Evolutionary conservation across 2,888 invertebrate species (phyloP).

Genomic region (Baccha elongata): DNA sequence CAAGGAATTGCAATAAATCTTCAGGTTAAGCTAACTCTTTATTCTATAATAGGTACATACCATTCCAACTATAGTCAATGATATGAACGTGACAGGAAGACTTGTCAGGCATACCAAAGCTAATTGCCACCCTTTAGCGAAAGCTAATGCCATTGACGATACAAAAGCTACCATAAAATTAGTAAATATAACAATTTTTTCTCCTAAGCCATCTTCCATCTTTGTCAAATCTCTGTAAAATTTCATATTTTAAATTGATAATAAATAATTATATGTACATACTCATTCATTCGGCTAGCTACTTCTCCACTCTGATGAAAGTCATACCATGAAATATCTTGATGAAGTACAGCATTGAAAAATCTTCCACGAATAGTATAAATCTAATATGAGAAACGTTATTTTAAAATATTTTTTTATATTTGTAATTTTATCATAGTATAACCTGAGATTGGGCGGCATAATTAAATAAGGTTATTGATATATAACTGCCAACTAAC

Average conservation of each 20-base stretch:
- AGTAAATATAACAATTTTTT: constrained; percentile 89
- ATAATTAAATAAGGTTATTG: constrained; percentile 87
- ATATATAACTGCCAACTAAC: constrained; percentile 85
- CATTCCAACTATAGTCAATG: constrained; percentile 86
- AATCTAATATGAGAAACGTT: constrained; percentile 82
- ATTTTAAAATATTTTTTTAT: neutral
- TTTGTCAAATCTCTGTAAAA: constrained; percentile 86
- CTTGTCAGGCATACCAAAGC: constrained; percentile 89
- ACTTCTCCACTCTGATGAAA: constrained; percentile 88
- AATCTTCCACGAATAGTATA: constrained; percentile 86
- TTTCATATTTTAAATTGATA: no score
- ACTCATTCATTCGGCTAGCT: constrained; percentile 90
- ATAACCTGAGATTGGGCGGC: constrained; percentile 87
- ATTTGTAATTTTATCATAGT: neutral
- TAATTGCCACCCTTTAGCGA: constrained; percentile 91
- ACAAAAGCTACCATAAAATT: constrained; percentile 88
- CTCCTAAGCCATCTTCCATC: constrained; percentile 92
- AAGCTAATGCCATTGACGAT: constrained; percentile 88
- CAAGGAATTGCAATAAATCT: neutral
- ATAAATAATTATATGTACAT: constrained; percentile 76
- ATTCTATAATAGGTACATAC: constrained; percentile 81
- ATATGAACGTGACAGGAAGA: constrained; percentile 87
- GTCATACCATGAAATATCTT: constrained; percentile 90
- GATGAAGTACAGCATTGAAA: constrained; percentile 87
- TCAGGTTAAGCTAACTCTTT: neutral